These are phyloP conservation scores for Arbacia lixula DNA, from an alignment of 53 echinoderm and acorn worm species.

Conservation along the genomic window DNA sequence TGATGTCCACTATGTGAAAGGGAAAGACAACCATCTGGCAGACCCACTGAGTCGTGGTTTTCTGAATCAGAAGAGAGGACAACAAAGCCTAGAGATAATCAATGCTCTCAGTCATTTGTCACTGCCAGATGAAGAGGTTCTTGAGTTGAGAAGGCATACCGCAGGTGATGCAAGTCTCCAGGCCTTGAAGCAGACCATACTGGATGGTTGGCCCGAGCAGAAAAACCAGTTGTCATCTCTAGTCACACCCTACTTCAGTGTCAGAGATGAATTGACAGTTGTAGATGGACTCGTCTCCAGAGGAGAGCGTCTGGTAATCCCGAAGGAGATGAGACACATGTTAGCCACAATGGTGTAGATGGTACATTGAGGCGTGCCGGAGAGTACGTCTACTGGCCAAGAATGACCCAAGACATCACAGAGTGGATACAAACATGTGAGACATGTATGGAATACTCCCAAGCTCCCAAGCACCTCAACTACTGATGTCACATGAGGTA, in stretches of 20 bases:
- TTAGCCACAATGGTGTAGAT: constrained; percentile 63
- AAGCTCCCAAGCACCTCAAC: constrained; percentile 12
- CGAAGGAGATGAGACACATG: constrained; percentile 54
- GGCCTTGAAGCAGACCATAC: constrained; percentile 32
- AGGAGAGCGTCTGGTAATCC: constrained; percentile 62
- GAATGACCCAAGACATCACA: constrained; percentile 8
- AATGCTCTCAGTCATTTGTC: constrained; percentile 17
- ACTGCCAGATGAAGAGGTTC: constrained; percentile 7
- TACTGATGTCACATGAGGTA: constrained; percentile 40
- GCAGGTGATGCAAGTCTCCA: constrained; percentile 23
- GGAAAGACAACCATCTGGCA: too few relatives aligned
- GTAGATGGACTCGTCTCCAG: constrained; percentile 57
- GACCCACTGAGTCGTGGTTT: too few relatives aligned
- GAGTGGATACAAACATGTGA: constrained; percentile 42
- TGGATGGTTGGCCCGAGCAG: constrained; percentile 63
- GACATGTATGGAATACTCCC: constrained; percentile 29
- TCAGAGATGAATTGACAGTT: constrained; percentile 58
- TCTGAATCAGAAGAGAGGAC: too few relatives aligned
- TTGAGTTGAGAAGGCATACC: constrained; percentile 33
- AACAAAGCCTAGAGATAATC: too few relatives aligned
- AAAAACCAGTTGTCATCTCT: constrained; percentile 17
- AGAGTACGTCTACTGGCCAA: constrained; percentile 53
- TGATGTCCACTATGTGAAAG: too few relatives aligned
- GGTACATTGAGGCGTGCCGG: constrained; percentile 51
- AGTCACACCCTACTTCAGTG: constrained; percentile 38